Base-by-base conservation (phyloP, 2,113 vertebrate genomes). In the Caranx ignobilis region DNA sequence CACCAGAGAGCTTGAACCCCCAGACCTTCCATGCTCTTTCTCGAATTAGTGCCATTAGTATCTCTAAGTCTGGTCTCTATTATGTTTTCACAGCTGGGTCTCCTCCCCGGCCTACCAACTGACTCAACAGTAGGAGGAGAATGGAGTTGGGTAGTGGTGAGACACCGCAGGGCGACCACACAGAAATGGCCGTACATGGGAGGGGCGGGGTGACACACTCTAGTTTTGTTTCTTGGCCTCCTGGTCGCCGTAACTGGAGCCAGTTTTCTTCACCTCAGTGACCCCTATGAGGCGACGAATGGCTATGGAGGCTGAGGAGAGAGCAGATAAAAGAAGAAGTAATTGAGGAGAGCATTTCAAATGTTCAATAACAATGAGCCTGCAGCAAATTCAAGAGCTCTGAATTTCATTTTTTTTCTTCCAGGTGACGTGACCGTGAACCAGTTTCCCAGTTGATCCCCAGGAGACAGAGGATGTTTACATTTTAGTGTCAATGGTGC, bases 211-310 rank as follows among this genome's bases (percentile, higher is more conserved):
- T 39, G 70, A 71, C 35, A 71, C 71, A 57, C 37, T 89, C 91
- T 95, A 99, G 55, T 98, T 96, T 92, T 96, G 95, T 93, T 99
- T 99, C 96, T 99, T 99, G 93, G 96, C 94, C 86, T 96, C 97
- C 76, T 90, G 95, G 94, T 99, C 93, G 87, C 98, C 98, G 0
- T 99, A 99, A 94, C 96, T 99, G 90, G 98, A 99, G 88, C 98
- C 98, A 55, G 95, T 95, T 83, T 98, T 98, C 72, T 98, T 97
- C 84, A 99, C 98, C 94, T 99, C 97, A 0, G 98, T 99, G 83
- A 99, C 97, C 73, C 98, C 98, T 78, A 99, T 99, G 83, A 99
- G 97, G 82, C 98, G 97, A 18, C 98, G 97, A 77, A 99, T 97
- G 66, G 97, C 97, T 84, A 99, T 92, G 82, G 97, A 99, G 86